A percentile compares a stretch with the other conserved stretches of the same genome.
phyloP scores from a whole-genome alignment of 2,113 vertebrate genomes.

The Athene noctua region DNA sequence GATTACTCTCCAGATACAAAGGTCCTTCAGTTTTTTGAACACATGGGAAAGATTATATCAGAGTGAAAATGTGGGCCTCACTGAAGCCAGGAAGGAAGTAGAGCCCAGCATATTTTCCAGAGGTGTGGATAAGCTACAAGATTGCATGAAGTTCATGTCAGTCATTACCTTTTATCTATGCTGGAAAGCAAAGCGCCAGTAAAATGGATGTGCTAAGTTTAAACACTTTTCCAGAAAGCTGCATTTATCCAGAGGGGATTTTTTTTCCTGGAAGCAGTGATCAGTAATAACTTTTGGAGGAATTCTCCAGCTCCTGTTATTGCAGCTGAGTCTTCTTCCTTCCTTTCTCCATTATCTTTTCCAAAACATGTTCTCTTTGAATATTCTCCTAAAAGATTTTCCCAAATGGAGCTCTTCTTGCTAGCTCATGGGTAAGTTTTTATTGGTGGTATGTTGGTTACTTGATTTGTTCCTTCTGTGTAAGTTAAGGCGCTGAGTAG shows the following conservation, averaged over 20 bases:
- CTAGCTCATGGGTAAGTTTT: neutral
- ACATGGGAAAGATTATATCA: constrained; percentile 54
- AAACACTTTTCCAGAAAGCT: constrained; percentile 51
- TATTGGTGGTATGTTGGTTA: no score
- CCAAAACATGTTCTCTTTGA: neutral
- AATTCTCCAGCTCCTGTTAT: neutral
- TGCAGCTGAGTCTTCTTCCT: neutral
- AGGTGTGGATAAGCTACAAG: neutral
- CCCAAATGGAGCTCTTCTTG: neutral
- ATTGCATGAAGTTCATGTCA: constrained; percentile 14
- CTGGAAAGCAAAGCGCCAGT: constrained; percentile 29
- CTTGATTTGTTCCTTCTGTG: neutral
- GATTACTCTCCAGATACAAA: neutral
- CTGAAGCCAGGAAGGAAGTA: constrained; percentile 46
- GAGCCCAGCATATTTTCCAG: constrained; percentile 51
- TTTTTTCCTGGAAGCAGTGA: neutral
- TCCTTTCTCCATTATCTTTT: constrained; percentile 8
- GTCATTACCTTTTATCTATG: constrained; percentile 47
- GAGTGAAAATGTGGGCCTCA: constrained; percentile 34
- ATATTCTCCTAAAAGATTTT: neutral
- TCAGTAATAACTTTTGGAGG: constrained; percentile 7
- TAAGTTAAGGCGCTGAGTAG: neutral
- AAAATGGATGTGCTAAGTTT: constrained; percentile 51
- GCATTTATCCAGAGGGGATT: constrained; percentile 22
- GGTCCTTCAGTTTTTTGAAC: constrained; percentile 31